Percentiles rank a stretch among this genome's conserved stretches.
Conservation (phyloP, 1,140 invertebrate species). For the Frieseomelitta varia region DNA sequence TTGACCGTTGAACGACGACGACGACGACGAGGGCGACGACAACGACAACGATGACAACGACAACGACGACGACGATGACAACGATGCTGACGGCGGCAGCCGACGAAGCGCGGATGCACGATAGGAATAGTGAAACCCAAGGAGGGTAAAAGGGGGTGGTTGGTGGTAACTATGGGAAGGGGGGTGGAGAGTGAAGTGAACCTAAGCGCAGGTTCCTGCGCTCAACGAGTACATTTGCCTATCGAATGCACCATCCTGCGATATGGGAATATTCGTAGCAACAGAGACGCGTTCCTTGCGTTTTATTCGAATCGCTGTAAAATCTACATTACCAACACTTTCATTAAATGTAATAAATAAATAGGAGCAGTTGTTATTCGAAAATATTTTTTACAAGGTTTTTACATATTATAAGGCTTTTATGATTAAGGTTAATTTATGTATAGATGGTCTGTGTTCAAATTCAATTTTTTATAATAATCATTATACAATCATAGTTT, state of each 20-base stretch:
- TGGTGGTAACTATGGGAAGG: conserved; percentile 7
- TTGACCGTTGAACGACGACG: conserved; percentile 25
- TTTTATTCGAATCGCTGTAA: background rate
- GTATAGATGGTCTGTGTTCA: too few relatives aligned
- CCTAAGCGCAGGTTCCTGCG: conserved; percentile 62
- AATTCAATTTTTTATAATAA: too few relatives aligned
- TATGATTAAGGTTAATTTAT: too few relatives aligned
- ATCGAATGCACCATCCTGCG: conserved; percentile 14
- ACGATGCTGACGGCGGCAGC: conserved; percentile 55
- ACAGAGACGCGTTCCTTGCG: background rate
- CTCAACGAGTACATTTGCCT: conserved; percentile 27
- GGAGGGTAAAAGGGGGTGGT: conserved; percentile 38
- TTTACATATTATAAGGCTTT: too few relatives aligned
- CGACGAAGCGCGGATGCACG: conserved; percentile 55
- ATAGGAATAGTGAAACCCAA: conserved; percentile 52
- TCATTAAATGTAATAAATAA: background rate
- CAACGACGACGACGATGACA: conserved; percentile 49
- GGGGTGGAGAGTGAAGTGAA: conserved; percentile 38
- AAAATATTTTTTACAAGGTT: too few relatives aligned
- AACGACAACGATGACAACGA: conserved; percentile 45
- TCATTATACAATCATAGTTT: too few relatives aligned
- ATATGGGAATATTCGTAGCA: background rate
- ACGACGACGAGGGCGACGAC: background rate
- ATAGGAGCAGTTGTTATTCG: too few relatives aligned
- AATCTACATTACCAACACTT: background rate